Base-by-base conservation (phyloP, 2,797 vertebrate genomes). In the Dipus sagitta region DNA sequence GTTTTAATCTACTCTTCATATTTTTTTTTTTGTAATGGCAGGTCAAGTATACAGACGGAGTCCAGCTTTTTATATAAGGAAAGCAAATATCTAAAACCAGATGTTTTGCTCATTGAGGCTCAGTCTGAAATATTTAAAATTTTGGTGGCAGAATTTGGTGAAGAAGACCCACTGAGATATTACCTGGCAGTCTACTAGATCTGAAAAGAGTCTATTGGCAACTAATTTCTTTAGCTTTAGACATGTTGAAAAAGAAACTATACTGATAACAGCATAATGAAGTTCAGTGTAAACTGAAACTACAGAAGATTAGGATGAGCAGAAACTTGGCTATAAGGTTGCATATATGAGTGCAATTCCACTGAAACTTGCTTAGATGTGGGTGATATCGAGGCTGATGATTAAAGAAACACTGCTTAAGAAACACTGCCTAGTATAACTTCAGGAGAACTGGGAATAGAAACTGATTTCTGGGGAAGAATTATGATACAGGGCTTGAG, bases 241-340 rank as follows among this genome's bases (percentile, higher is more conserved):
- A 67, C 87, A 42, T 74, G n/a, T 68, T 79, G 30, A 52, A 75
- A 83, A 93, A 90, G 52, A 91, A 95, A 60, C 47, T 24, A 58
- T 38, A 13, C 42, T 60, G 42, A 62, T 47, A 84, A 80, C 20
- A 89, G 72, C 14, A 2, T 60, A 77, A 38, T 21, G 9, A 62
- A 75, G 60, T 74, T 81, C 28, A 26, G 14, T 42, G n/a, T 38
- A 75, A 87, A 77, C 14, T 47, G 38, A 93, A 74, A 58, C 6
- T 30, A 71, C 32, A 85, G 78, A 17, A 78, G 34, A 88, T 70
- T 71, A 70, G 81, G 42, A 15, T 32, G 65, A 75, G 26, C 34
- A 54, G 34, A 58, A 82, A 70, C 23, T 62, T 34, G 9, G 21
- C 58, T 80, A 28, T 77, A 34, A 83, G 52, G 38, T n/a, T 71